Percentiles rank a stretch among this genome's conserved stretches.
Evolutionary conservation across 2,888 invertebrate species (phyloP).

Genomic region (Epinotia demarniana): DNA sequence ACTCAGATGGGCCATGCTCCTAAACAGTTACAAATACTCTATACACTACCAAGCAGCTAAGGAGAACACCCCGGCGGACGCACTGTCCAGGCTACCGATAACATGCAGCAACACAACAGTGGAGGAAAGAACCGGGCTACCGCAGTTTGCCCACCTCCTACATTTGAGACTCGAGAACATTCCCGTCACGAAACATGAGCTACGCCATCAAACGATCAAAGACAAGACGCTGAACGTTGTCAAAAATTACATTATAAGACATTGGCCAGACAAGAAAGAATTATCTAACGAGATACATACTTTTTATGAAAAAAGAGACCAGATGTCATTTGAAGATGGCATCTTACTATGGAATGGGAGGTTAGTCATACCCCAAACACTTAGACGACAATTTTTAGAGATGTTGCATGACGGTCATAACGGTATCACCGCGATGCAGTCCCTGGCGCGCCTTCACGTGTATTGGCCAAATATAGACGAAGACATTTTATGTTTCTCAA

Average conservation of each 20-base stretch:
- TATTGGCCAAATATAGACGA: constrained; percentile 23
- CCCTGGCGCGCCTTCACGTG: not conserved
- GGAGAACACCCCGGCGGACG: constrained; percentile 15
- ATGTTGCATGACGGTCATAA: constrained; percentile 12
- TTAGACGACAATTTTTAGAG: not conserved
- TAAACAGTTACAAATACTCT: constrained; percentile 19
- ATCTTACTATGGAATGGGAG: too few relatives aligned
- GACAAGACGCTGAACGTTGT: not conserved
- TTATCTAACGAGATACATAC: not conserved
- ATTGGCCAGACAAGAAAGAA: constrained; percentile 7
- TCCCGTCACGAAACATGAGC: constrained; percentile 10
- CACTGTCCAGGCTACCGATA: constrained; percentile 9
- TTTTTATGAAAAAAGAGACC: constrained; percentile 18
- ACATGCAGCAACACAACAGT: not conserved
- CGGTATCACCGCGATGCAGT: constrained; percentile 14
- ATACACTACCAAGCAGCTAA: constrained; percentile 20
- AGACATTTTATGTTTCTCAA: too few relatives aligned
- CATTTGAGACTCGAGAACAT: constrained; percentile 17
- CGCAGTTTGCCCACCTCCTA: constrained; percentile 24
- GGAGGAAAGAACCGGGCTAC: constrained; percentile 17
- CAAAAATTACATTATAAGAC: constrained; percentile 2
- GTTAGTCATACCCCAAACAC: constrained; percentile 3
- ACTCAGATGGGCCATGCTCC: constrained; percentile 19
- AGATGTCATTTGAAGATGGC: too few relatives aligned
- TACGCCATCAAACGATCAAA: not conserved